phyloP scores from a whole-genome alignment of 2,113 vertebrate genomes.

The Apodemus sylvaticus region DNA sequence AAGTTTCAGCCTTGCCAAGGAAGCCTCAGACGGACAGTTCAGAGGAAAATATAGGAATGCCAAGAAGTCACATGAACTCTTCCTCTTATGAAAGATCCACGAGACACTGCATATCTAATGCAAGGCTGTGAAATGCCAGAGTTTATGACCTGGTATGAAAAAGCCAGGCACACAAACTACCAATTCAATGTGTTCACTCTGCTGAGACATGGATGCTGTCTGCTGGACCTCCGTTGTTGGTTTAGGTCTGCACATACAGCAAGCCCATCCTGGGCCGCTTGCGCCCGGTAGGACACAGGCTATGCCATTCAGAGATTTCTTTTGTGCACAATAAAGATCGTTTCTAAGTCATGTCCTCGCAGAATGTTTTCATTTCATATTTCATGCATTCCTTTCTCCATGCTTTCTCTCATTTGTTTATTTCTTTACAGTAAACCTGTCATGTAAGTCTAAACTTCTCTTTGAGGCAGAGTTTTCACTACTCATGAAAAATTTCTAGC shows the following conservation, averaged over 20 bases:
- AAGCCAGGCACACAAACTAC: background rate
- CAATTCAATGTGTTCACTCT: conserved; percentile 12
- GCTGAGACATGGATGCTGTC: background rate
- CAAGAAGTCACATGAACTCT: background rate
- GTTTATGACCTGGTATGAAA: conserved; percentile 36
- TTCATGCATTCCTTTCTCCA: background rate
- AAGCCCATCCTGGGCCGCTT: background rate
- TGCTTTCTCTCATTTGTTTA: background rate
- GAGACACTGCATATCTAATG: conserved; percentile 56
- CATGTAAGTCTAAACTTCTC: background rate
- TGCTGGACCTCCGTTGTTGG: background rate
- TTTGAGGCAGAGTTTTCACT: background rate
- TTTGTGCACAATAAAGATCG: background rate
- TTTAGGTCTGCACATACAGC: background rate
- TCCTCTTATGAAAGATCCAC: conserved; percentile 55
- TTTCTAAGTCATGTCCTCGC: background rate
- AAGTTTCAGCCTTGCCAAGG: background rate
- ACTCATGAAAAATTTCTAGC: background rate
- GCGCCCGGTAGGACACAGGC: background rate
- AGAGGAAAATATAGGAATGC: background rate
- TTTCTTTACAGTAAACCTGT: background rate
- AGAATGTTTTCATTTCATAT: background rate
- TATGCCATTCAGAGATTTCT: background rate
- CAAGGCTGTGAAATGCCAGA: conserved; percentile 38
- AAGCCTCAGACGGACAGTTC: background rate